Percentiles rank a stretch among this genome's conserved stretches.
Evolutionary conservation across 1,140 invertebrate genomes (phyloP).

Genomic region (Halesus radiatus): DNA sequence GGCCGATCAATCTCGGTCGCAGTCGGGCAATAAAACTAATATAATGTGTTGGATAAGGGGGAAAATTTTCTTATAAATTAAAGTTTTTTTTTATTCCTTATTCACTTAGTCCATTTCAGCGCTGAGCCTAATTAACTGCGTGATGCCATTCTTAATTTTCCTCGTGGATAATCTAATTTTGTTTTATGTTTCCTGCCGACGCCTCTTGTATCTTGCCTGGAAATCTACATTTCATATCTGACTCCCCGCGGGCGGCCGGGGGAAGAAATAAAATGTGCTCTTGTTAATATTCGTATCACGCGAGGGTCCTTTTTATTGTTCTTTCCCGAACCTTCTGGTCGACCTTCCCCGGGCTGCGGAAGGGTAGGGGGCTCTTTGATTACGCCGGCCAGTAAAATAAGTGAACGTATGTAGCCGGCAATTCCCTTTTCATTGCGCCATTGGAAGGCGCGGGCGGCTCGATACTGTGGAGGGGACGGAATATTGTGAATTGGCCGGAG

Average conservation of each 20-base stretch:
- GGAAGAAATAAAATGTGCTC: conserved; percentile 44
- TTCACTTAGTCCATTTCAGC: neutral
- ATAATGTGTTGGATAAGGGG: no score
- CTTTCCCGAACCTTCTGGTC: conserved; percentile 39
- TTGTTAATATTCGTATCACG: conserved; percentile 56
- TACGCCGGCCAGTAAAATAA: conserved; percentile 52
- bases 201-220: conserved; percentile 37
- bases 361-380: conserved; percentile 42
- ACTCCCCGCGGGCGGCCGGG: conserved; percentile 19
- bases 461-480: neutral
- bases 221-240: conserved; percentile 57
- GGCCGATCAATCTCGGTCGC: no score
- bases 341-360: conserved; percentile 33
- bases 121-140: conserved; percentile 38
- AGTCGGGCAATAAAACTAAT: no score
- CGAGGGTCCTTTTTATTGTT: conserved; percentile 57
- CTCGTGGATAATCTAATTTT: conserved; percentile 42
- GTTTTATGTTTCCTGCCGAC: conserved; percentile 42
- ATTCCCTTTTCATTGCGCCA: conserved; percentile 41
- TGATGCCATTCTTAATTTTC: conserved; percentile 46
- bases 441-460: neutral
- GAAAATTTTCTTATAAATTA: no score
- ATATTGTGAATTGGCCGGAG: neutral
- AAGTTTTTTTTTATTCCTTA: neutral
- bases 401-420: conserved; percentile 40